Conservation (phyloP, 1,140 invertebrate genomes). For the Eumaeus atala region DNA sequence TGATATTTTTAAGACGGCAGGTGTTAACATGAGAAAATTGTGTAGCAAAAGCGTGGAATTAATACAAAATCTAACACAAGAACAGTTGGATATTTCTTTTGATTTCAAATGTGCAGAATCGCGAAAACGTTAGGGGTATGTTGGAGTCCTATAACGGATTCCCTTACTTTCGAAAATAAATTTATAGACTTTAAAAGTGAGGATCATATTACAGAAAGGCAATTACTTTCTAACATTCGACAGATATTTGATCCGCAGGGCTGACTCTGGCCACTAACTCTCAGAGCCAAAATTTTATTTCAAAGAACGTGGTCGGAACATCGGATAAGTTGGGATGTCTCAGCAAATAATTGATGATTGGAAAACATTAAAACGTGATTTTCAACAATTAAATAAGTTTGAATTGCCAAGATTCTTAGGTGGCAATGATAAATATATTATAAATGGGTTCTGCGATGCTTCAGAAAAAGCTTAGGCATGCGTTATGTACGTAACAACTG, state of each 20-base stretch:
- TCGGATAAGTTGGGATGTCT: conserved; percentile 14
- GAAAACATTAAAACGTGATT: conserved; percentile 1
- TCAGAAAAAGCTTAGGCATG: too few species aligned
- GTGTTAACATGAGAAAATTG: conserved; percentile 10
- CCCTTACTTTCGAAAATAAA: conserved; percentile 17
- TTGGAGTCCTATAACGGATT: conserved; percentile 12
- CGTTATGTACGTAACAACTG: too few species aligned
- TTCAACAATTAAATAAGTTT: too few species aligned
- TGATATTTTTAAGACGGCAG: too few species aligned
- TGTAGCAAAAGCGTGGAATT: conserved; percentile 5
- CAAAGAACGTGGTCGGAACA: conserved; percentile 17
- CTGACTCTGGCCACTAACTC: conserved; percentile 18
- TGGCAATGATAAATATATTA: too few species aligned
- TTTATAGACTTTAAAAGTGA: not conserved
- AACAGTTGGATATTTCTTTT: too few species aligned
- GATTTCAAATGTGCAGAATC: conserved; percentile 12
- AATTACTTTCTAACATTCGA: conserved; percentile 14
- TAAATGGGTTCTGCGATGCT: too few species aligned
- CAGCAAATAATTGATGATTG: conserved; percentile 15
- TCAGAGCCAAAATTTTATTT: conserved; percentile 21
- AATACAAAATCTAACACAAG: too few species aligned
- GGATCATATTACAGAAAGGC: conserved; percentile 6
- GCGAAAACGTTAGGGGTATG: conserved; percentile 11
- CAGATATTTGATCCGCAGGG: too few species aligned
- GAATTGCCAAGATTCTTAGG: too few species aligned